phyloP scores from a whole-genome alignment of 2,113 vertebrate genomes.

The Plestiodon gilberti region DNA sequence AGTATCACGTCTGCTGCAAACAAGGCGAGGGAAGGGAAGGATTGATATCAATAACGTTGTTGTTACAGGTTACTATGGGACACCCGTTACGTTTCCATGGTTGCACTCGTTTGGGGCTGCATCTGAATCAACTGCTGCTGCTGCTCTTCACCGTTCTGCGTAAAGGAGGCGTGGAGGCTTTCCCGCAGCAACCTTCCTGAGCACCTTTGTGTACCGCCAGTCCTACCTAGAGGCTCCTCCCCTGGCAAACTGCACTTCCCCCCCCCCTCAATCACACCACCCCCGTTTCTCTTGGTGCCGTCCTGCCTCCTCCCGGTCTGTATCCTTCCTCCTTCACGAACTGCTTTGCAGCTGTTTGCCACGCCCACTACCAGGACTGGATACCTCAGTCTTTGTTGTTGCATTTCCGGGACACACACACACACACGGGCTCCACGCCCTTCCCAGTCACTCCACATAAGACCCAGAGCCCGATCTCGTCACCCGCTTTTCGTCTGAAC shows the following conservation, averaged over 20 bases:
- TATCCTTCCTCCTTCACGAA: neutral
- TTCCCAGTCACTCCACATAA: neutral
- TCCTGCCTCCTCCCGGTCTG: neutral
- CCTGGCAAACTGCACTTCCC: too few species aligned
- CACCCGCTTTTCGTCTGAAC: neutral
- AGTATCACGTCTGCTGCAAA: slow-evolving; percentile 22
- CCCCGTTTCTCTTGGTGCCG: too few species aligned
- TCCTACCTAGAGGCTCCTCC: neutral
- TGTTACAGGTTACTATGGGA: slow-evolving; percentile 59
- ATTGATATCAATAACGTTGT: slow-evolving; percentile 29
- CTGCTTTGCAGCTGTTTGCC: neutral
- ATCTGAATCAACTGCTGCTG: neutral
- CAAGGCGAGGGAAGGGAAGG: neutral
- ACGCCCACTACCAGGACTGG: neutral
- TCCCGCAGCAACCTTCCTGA: neutral
- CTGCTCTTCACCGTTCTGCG: neutral
- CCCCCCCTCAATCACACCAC: too few species aligned
- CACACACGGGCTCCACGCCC: neutral
- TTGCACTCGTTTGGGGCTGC: slow-evolving; percentile 21
- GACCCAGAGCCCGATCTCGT: neutral
- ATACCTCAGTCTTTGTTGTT: slow-evolving; percentile 5
- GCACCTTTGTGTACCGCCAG: neutral
- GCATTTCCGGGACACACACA: slow-evolving; percentile 14
- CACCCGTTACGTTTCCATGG: slow-evolving; percentile 67
- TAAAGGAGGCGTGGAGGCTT: neutral